phyloP scores from a whole-genome alignment of 2,113 vertebrate species.

The Labeo catla region DNA sequence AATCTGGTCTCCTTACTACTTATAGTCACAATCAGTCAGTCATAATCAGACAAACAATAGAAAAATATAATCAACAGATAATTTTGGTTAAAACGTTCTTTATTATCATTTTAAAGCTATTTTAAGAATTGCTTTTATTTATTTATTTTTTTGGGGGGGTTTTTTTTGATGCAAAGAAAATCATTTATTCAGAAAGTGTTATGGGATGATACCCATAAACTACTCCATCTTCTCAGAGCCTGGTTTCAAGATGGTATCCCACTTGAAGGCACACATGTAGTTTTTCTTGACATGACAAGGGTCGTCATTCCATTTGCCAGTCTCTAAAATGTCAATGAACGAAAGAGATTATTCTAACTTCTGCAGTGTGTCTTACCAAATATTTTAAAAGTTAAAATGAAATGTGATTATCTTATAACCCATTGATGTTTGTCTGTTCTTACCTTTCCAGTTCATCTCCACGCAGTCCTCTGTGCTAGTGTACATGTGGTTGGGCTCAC shows the following conservation, averaged over 20 bases:
- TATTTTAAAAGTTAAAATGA: background rate
- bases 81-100: background rate
- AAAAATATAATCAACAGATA: background rate
- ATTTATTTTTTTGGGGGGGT: too few relatives aligned
- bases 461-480: background rate
- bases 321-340: background rate
- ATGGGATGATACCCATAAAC: background rate
- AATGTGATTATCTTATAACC: background rate
- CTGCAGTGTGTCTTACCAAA: background rate
- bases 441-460: slow-evolving; percentile 26
- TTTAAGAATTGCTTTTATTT: background rate
- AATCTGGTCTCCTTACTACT: too few relatives aligned
- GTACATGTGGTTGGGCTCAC: background rate
- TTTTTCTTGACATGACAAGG: background rate
- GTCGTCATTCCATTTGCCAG: background rate
- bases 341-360: background rate
- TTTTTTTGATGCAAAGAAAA: slow-evolving; percentile 5
- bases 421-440: background rate
- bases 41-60: background rate
- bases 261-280: slow-evolving; percentile 15
- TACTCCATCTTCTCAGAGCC: background rate
- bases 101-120: background rate
- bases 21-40: too few relatives aligned
- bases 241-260: background rate
- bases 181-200: background rate